phyloP scores from a whole-genome alignment of 2,113 vertebrate genomes.

The Hyla sarda region DNA sequence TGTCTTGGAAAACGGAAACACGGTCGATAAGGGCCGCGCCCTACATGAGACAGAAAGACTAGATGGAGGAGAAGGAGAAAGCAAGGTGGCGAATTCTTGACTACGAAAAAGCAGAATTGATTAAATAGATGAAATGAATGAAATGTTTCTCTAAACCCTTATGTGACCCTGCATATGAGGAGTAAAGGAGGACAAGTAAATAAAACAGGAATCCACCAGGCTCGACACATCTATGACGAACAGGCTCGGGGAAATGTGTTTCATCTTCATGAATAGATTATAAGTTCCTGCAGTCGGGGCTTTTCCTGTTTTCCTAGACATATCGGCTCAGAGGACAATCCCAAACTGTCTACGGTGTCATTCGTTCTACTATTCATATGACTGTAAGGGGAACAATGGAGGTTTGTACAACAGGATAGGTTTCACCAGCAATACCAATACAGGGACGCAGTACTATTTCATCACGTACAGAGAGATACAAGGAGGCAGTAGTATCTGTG shows the following conservation, averaged over 20 bases:
- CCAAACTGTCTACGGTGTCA: neutral
- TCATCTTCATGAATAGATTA: conserved; percentile 39
- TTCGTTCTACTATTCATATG: neutral
- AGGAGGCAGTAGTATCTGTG: neutral
- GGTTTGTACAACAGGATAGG: neutral
- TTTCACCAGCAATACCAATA: neutral
- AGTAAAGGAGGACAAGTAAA: neutral
- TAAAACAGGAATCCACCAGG: neutral
- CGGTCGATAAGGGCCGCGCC: no score
- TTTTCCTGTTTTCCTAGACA: conserved; percentile 11
- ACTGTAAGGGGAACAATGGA: neutral
- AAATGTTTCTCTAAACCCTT: neutral
- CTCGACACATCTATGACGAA: neutral
- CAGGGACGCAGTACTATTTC: neutral
- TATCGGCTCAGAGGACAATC: neutral
- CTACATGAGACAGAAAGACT: no score
- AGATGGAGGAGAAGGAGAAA: no score
- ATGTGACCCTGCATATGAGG: neutral
- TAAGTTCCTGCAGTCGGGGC: conserved; percentile 9
- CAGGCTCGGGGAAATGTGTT: neutral
- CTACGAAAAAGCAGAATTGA: no score
- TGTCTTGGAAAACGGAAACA: no score
- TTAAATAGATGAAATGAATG: neutral
- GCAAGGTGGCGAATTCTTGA: no score
- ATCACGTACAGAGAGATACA: neutral